A percentile compares a stretch with the other conserved stretches of the same genome.
Conservation (phyloP, 2,888 invertebrate species). For the Hesperia comma region DNA sequence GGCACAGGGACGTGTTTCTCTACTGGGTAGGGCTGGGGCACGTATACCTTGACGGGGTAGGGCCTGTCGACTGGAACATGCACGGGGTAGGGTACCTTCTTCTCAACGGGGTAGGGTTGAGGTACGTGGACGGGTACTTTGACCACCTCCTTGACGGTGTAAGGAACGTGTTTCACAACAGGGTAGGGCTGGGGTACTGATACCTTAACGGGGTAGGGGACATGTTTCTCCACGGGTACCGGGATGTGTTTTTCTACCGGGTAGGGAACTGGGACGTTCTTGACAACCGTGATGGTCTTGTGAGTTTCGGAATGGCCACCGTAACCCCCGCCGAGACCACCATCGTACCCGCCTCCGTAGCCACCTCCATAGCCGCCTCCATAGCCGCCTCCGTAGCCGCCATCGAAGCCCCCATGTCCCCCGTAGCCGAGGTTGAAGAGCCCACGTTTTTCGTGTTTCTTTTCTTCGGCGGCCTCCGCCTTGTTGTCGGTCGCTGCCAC, state of each 20-base stretch:
- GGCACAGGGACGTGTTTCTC: slow-evolving; percentile 86
- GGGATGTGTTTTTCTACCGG: slow-evolving; percentile 89
- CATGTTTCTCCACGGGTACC: slow-evolving; percentile 86
- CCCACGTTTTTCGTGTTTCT: slow-evolving; percentile 91
- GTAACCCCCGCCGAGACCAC: slow-evolving; percentile 57
- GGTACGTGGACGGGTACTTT: slow-evolving; percentile 86
- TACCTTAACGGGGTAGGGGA: slow-evolving; percentile 86
- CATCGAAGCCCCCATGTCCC: slow-evolving; percentile 57
- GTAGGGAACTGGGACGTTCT: slow-evolving; percentile 88
- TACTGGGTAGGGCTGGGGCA: slow-evolving; percentile 84
- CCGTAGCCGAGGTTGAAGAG: slow-evolving; percentile 83
- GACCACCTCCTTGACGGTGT: slow-evolving; percentile 86
- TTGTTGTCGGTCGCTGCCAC: slow-evolving; percentile 83
- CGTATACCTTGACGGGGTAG: slow-evolving; percentile 79
- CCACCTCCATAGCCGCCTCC: slow-evolving; percentile 62
- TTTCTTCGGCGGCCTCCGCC: slow-evolving; percentile 84
- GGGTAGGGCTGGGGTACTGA: slow-evolving; percentile 88
- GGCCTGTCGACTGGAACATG: slow-evolving; percentile 82
- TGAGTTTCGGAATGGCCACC: slow-evolving; percentile 82
- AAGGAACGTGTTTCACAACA: slow-evolving; percentile 86
- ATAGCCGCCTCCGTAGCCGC: slow-evolving; percentile 54
- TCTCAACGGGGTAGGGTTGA: slow-evolving; percentile 88
- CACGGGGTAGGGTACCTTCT: slow-evolving; percentile 82
- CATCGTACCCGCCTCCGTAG: slow-evolving; percentile 53
- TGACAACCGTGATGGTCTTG: slow-evolving; percentile 89